Conservation (phyloP, 2,888 invertebrate genomes). For the Leptopilina drosophilae region DNA sequence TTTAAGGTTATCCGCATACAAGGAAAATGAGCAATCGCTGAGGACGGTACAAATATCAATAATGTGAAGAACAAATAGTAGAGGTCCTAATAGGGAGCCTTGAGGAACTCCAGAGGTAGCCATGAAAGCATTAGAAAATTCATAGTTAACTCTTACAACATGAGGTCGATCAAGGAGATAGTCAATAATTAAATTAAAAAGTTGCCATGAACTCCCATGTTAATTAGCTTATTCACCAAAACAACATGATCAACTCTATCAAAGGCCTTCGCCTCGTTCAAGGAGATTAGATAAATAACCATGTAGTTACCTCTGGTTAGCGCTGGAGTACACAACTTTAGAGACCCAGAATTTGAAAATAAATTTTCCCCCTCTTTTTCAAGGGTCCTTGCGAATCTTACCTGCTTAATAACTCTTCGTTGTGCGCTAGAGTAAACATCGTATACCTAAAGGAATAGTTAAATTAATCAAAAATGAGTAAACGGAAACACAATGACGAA, state of each 20-base stretch:
- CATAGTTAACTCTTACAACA: not conserved
- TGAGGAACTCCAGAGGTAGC: not conserved
- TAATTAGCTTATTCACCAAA: not conserved
- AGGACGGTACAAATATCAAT: too few species aligned
- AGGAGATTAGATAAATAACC: too few species aligned
- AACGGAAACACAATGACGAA: not conserved
- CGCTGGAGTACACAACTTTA: slow-evolving; percentile 3
- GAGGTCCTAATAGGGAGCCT: not conserved
- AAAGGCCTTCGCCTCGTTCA: too few species aligned
- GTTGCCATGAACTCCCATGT: not conserved
- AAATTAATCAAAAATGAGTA: not conserved
- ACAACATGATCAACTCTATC: too few species aligned
- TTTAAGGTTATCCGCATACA: too few species aligned
- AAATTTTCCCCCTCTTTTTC: not conserved
- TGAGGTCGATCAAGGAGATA: not conserved
- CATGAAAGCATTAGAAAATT: not conserved
- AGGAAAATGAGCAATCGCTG: too few species aligned
- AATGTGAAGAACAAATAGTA: too few species aligned
- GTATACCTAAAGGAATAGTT: not conserved
- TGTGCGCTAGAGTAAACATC: not conserved
- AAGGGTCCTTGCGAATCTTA: not conserved
- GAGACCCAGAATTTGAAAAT: not conserved
- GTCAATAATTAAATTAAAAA: not conserved
- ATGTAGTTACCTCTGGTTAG: not conserved
- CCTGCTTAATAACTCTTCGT: not conserved